phyloP scores from a whole-genome alignment of 1,140 invertebrate genomes.

The Hyles vespertilio region DNA sequence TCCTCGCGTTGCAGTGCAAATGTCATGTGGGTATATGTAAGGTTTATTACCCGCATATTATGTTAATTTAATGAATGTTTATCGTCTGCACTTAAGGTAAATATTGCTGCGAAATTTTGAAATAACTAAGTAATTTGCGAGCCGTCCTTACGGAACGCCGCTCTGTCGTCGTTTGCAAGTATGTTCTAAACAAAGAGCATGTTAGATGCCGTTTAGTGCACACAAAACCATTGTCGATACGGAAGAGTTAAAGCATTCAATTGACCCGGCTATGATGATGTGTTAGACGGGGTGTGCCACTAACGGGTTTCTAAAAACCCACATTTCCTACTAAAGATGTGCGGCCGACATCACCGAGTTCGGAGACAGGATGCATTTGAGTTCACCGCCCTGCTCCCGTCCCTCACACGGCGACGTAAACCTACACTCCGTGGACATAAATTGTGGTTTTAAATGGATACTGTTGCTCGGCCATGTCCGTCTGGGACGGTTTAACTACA shows the following conservation, averaged over 20 bases:
- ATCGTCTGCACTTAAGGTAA: slow-evolving; percentile 29
- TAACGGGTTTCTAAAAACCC: slow-evolving; percentile 62
- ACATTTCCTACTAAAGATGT: slow-evolving; percentile 61
- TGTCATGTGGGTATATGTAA: slow-evolving; percentile 52
- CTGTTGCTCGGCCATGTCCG: slow-evolving; percentile 4
- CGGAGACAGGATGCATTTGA: slow-evolving; percentile 59
- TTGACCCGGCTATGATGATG: slow-evolving; percentile 48
- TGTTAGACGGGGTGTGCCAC: slow-evolving; percentile 40
- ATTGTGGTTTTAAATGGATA: slow-evolving; percentile 45
- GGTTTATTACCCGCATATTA: slow-evolving; percentile 60
- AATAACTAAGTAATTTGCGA: slow-evolving; percentile 18
- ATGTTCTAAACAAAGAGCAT: slow-evolving; percentile 19
- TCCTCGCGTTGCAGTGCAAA: slow-evolving; percentile 49
- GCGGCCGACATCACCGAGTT: slow-evolving; percentile 42
- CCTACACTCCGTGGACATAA: slow-evolving; percentile 43
- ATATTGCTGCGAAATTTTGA: slow-evolving; percentile 27
- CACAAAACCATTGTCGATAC: slow-evolving; percentile 23
- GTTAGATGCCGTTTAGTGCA: slow-evolving; percentile 13
- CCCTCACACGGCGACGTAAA: slow-evolving; percentile 36
- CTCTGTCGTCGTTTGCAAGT: slow-evolving; percentile 17
- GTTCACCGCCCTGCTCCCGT: slow-evolving; percentile 53
- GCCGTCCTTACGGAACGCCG: slow-evolving; percentile 13
- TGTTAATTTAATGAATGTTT: slow-evolving; percentile 49
- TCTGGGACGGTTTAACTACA: neutral
- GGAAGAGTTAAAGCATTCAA: slow-evolving; percentile 23